A percentile compares a stretch with the other conserved stretches of the same genome.
Conservation (phyloP, 2,888 invertebrate species). For the Dascillus cervinus region DNA sequence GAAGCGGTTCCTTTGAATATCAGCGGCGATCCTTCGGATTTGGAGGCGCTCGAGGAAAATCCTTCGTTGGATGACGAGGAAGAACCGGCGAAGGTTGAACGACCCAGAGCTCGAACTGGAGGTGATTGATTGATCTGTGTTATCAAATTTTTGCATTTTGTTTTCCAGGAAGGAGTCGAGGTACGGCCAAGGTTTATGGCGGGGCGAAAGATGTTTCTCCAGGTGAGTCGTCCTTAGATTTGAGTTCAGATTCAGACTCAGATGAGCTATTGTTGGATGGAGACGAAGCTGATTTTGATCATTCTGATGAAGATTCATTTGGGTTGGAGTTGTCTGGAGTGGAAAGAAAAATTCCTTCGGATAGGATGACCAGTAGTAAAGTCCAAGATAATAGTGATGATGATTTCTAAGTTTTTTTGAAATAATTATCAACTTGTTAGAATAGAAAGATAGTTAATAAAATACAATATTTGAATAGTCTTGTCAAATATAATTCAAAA, state of each 20-base stretch:
- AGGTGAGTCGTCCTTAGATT: constrained; percentile 34
- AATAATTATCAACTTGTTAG: too few relatives aligned
- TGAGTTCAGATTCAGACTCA: constrained; percentile 36
- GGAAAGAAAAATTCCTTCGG: constrained; percentile 28
- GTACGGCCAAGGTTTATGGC: constrained; percentile 26
- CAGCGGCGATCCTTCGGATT: constrained; percentile 26
- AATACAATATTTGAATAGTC: too few relatives aligned
- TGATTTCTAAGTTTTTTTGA: constrained; percentile 36
- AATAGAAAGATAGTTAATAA: too few relatives aligned
- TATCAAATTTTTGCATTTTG: not conserved
- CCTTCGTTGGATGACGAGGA: constrained; percentile 23
- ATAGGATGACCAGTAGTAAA: constrained; percentile 32
- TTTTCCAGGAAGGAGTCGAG: constrained; percentile 22
- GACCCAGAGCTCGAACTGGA: constrained; percentile 53
- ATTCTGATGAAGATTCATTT: constrained; percentile 39
- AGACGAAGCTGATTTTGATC: constrained; percentile 38
- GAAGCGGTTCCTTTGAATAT: constrained; percentile 45
- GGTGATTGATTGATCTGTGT: constrained; percentile 33
- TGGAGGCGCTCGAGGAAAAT: constrained; percentile 28
- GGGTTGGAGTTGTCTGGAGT: constrained; percentile 35
- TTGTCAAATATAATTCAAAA: too few relatives aligned
- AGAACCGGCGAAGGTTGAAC: constrained; percentile 37
- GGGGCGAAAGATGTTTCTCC: too few relatives aligned
- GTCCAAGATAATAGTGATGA: constrained; percentile 37
- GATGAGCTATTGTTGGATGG: constrained; percentile 40